Base-by-base conservation (phyloP, 2,113 vertebrate species). In the Atlantisia rogersi region DNA sequence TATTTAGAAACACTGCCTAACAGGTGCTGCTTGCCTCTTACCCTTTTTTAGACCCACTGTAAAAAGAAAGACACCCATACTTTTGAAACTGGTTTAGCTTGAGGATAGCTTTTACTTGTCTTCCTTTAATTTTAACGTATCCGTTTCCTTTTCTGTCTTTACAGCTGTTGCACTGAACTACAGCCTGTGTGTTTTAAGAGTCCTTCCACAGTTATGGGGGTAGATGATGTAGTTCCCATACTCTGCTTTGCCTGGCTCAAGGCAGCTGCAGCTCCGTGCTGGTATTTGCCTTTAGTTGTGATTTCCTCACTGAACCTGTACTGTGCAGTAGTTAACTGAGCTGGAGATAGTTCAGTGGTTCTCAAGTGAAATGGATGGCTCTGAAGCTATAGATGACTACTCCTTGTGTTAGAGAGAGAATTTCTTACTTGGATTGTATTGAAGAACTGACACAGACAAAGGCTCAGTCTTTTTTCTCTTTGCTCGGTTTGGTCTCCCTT, bases 131-230 rank as follows among this genome's bases (percentile, higher is more conserved):
- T 94, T 90, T 42, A 86, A 67, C 48, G 50, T 64, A 21, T 76
- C 63, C 5, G 2, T 90, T 97, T 94, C 82, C 75, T 86, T 90
- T 94, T 91, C 63, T 8, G 6, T 79, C 74, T 63, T 76, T 77
- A 22, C 19, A 63, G 26, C 50, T 85, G 56, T 94, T 77, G 31
- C 32, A 12, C 58, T 71, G 76, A 93, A 91, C 86, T 89, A 59
- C 62, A 93, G 50, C 24, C 60, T 82, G 56, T 71, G 31, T 96
- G 82, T 94, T 96, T 96, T 92, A 74, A 80, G 83, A 93, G 13
- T 79, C 65, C 20, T 87, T 79, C 28, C 10, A 10, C 19, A 67
- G 53, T 73, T 69, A 29, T 8, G 81, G 86, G 65, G 84, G 67
- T 81, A 65, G 73, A 21, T 84, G 16, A 10, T 0, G 1, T 46